Evolutionary conservation across 2,797 vertebrate genomes (phyloP).

Genomic region (Halcyon smyrnensis): DNA sequence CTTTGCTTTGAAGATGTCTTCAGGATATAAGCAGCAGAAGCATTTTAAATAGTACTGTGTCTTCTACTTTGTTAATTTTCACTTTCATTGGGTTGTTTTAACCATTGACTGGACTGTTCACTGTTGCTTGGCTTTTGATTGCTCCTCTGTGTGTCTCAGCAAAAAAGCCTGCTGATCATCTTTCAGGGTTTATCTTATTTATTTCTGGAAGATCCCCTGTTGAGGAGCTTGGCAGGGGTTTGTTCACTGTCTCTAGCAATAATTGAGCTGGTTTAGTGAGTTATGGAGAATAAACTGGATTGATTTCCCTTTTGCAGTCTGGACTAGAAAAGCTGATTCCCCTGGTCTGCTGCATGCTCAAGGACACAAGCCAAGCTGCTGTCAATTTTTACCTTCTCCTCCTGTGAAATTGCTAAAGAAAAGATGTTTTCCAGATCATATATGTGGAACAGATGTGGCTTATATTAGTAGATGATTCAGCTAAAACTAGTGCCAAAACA

Average conservation of each 20-base stretch:
- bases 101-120: not conserved
- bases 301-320: not conserved
- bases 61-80: not conserved
- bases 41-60: not conserved
- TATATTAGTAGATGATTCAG: constrained; percentile 34
- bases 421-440: constrained; percentile 28
- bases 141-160: not conserved
- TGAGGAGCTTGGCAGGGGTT: not conserved
- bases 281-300: not conserved
- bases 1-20: not conserved
- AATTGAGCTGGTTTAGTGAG: not conserved
- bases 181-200: not conserved
- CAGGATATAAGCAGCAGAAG: not conserved
- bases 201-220: not conserved
- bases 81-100: not conserved
- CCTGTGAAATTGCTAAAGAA: constrained; percentile 24
- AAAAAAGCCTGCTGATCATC: not conserved
- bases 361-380: not conserved
- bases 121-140: not conserved
- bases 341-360: not conserved
- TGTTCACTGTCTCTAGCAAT: not conserved
- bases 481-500: constrained; percentile 21
- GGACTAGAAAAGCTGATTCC: constrained; percentile 20
- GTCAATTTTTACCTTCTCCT: constrained; percentile 38
- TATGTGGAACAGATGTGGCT: constrained; percentile 25